Percentiles rank a stretch among this genome's conserved stretches.
phyloP scores from a whole-genome alignment of 2,113 vertebrate species.

The Misgurnus anguillicaudatus region DNA sequence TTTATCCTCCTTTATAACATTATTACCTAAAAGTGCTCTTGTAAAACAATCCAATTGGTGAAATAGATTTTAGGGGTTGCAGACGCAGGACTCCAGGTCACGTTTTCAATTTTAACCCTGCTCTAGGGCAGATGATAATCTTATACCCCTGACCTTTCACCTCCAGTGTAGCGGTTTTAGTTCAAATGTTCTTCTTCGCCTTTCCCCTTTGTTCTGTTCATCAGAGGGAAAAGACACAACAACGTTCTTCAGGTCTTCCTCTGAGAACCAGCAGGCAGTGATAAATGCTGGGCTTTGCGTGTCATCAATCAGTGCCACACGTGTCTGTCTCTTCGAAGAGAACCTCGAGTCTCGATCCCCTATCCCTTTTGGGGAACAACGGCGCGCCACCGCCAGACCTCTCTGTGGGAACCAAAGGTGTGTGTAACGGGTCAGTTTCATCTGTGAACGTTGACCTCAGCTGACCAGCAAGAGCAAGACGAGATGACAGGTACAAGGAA shows the following conservation, averaged over 20 bases:
- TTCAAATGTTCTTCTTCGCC: slow-evolving; percentile 1
- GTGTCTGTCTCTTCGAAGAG: slow-evolving; percentile 54
- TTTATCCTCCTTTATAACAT: background rate
- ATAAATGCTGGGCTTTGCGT: slow-evolving; percentile 59
- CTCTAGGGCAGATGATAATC: background rate
- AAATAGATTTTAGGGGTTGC: background rate
- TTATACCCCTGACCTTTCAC: slow-evolving; percentile 3
- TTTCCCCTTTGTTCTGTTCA: slow-evolving; percentile 4
- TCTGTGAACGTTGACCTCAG: background rate
- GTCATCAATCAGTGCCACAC: slow-evolving; percentile 67
- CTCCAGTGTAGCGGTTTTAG: background rate
- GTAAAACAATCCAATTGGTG: background rate
- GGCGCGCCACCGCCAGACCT: background rate
- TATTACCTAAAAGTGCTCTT: background rate
- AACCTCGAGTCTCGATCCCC: slow-evolving; percentile 29
- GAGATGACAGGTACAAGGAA: background rate
- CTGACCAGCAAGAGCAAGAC: background rate
- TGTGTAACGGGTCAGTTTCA: background rate
- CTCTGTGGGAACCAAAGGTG: background rate
- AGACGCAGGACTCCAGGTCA: background rate
- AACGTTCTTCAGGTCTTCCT: slow-evolving; percentile 42
- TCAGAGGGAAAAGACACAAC: slow-evolving; percentile 8
- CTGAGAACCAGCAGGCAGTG: slow-evolving; percentile 58
- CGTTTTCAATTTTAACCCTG: background rate
- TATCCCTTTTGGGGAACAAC: background rate